Evolutionary conservation across 2,888 invertebrate genomes (phyloP).

Genomic region (Macrophya annulata): DNA sequence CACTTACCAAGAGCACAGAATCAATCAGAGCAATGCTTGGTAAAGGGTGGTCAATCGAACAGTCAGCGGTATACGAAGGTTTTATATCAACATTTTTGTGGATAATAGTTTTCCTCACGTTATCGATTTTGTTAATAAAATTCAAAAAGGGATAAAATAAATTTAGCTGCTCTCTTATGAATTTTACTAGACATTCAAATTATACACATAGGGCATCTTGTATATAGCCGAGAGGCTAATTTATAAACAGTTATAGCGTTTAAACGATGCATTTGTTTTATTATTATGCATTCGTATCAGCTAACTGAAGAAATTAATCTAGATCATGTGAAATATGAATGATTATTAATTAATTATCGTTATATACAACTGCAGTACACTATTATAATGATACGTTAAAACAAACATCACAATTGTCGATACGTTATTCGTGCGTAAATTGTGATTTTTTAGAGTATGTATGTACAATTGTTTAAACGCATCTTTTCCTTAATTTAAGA

Average conservation of each 20-base stretch:
- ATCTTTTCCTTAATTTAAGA: background rate
- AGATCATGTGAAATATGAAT: background rate
- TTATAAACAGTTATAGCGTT: background rate
- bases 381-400: background rate
- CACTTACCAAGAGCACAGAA: constrained; percentile 94
- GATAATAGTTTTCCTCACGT: constrained; percentile 88
- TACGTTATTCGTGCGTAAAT: background rate
- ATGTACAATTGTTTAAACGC: background rate
- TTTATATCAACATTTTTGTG: constrained; percentile 90
- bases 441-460: background rate
- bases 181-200: constrained; percentile 15
- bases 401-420: background rate
- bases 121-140: constrained; percentile 89
- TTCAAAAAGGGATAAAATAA: constrained; percentile 89
- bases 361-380: background rate
- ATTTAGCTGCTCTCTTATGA: background rate
- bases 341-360: background rate
- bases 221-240: background rate
- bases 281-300: background rate
- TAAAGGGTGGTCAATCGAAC: constrained; percentile 89
- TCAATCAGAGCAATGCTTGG: constrained; percentile 92
- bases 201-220: background rate
- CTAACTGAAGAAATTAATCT: background rate
- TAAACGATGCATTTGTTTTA: background rate
- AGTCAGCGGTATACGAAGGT: constrained; percentile 89